Evolutionary conservation across 2,797 vertebrate genomes (phyloP).

Genomic region (Crenichthys baileyi): DNA sequence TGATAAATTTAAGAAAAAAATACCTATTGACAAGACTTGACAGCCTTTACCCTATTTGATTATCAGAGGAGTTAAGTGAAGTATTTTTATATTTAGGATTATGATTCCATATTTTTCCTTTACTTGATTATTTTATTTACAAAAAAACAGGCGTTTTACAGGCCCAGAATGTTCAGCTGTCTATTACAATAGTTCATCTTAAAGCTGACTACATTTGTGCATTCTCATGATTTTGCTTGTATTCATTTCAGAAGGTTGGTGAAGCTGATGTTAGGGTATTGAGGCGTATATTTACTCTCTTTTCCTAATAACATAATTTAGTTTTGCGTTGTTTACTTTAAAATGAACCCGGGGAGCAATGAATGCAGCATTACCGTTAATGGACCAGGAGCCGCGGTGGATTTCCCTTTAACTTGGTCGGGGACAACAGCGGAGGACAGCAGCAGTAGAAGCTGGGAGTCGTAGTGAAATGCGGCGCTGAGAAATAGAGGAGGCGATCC

Average conservation of each 20-base stretch:
- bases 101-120: background rate
- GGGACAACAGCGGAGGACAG: constrained; percentile 42
- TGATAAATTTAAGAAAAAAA: background rate
- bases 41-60: background rate
- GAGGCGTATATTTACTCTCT: too few species aligned
- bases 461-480: constrained; percentile 77
- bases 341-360: constrained; percentile 32
- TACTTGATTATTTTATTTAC: background rate
- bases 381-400: constrained; percentile 40
- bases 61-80: background rate
- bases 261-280: background rate
- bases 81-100: background rate
- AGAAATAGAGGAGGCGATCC: constrained; percentile 47
- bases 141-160: background rate
- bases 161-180: background rate
- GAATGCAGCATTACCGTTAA: constrained; percentile 35
- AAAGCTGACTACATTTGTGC: background rate
- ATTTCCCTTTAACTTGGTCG: constrained; percentile 56
- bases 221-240: too few species aligned
- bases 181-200: background rate
- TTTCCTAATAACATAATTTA: background rate
- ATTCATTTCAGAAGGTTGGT: background rate
- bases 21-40: background rate
- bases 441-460: constrained; percentile 26
- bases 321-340: background rate